Base-by-base conservation (phyloP, 2,113 vertebrate genomes). In the Puffinus mauretanicus region DNA sequence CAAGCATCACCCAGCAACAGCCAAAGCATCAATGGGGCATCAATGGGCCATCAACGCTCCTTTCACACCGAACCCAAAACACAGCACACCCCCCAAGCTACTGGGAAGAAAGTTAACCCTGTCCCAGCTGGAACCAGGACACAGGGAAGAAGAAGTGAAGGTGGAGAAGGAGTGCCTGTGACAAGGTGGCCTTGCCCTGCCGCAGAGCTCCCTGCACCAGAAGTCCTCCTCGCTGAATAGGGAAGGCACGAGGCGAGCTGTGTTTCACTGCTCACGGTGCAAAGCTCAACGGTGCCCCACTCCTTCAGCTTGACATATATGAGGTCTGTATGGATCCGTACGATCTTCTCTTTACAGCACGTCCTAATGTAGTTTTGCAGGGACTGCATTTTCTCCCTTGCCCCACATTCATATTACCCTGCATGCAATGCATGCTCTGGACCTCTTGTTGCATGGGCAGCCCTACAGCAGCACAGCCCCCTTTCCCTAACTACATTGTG, bases 171-270 rank as follows among this genome's bases (percentile, higher is more conserved):
- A 60, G 15, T 11, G 6, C 12, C 20, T 13, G 4, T 26, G 64
- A 57, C 26, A 71, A 86, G 13, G 42, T 62, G 20, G 11, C 24
- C 44, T 54, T 67, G 27, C 8, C 17, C 24, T 88, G 34, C 25
- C 6, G 3, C 66, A 64, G 24, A 6, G 1, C 30, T 62, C 38
- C 32, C 18, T 8, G 5, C 4, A 4, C 61, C 75, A 36, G 34
- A 71, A 34, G 6, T 69, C 17, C 44, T 93, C 11, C 47, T 40
- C 52, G 82, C 11, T 46, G 78, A 46, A 7, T 40, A 21, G 1
- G 0, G 29, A 84, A 66, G 38, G 49, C 29, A 8, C 1, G 0
- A 64, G n/a, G 26, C 1, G 3, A 82, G 60, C 27, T 57, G 36
- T 3, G 0, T 38, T 81, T 49, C n/a, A 15, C 17, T 57, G 40